These are phyloP conservation scores for Galerucella pusilla DNA, from an alignment of 2,888 invertebrate species.

Conservation along the genomic window DNA sequence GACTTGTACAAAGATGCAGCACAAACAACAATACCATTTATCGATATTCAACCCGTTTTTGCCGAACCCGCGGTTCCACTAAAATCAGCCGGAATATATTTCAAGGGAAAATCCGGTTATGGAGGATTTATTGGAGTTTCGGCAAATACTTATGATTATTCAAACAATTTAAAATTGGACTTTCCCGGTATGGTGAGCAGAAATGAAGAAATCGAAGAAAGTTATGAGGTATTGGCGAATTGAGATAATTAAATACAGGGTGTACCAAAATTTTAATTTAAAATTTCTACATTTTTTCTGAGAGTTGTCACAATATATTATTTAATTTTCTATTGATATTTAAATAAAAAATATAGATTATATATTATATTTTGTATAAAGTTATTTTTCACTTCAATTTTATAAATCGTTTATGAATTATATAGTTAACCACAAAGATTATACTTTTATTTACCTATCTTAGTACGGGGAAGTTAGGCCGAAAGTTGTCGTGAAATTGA, in stretches of 20 bases:
- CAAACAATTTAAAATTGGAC: conserved; percentile 71
- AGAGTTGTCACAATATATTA: no score
- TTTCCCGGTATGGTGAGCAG: conserved; percentile 50
- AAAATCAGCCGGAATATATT: conserved; percentile 80
- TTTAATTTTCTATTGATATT: neutral
- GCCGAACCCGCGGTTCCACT: conserved; percentile 75
- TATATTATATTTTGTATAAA: neutral
- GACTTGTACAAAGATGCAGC: conserved; percentile 79
- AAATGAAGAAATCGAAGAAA: conserved; percentile 28
- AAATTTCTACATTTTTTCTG: no score
- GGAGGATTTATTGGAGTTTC: conserved; percentile 83
- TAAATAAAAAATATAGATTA: neutral
- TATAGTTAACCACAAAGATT: no score
- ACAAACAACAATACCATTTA: conserved; percentile 84
- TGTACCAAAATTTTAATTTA: no score
- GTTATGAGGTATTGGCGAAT: conserved; percentile 26
- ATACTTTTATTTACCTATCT: no score
- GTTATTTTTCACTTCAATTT: neutral
- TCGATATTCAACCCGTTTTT: conserved; percentile 76
- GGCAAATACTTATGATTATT: conserved; percentile 79
- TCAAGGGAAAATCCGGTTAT: conserved; percentile 75
- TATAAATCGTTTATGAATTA: no score
- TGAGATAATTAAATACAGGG: no score
- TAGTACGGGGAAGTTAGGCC: no score
- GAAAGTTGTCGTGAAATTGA: no score